Evolutionary conservation across 2,113 vertebrate species (phyloP), one percentile per base, ranked within the genome.

Genomic region (Pseudorectes ferrugineus): DNA sequence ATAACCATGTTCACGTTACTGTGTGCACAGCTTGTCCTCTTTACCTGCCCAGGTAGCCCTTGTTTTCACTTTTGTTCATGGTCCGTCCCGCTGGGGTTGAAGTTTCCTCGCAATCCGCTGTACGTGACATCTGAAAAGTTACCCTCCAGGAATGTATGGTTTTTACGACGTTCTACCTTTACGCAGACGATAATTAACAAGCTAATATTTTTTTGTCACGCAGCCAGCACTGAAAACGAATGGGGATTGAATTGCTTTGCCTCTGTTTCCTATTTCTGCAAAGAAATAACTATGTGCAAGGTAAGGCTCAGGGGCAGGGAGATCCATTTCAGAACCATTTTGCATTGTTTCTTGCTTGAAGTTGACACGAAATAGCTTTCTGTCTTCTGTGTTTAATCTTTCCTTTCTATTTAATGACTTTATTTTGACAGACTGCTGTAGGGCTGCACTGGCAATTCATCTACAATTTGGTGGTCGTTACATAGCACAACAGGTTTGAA

Each of bases 231-330:
- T 98, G 96, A 98, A 98, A 98, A 98, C 99, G 98, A 98, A 99
- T 99, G 99, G 99, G 99, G 99, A 98, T 98, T 98, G 97, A 98
- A 97, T 98, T 99, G 97, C 97, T 99, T 93, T 98, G 97, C 98
- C 98, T 99, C 95, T 96, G 98, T 97, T 96, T 99, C 98, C 98
- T 99, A 89, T 96, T 98, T 95, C 98, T 98, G 86, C 98, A 98
- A 97, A 99, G 98, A 98, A 98, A 98, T 97, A 96, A 96, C 97
- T 94, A 96, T 93, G 99, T 98, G 91, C 98, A 98, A 98, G 99
- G 99, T 99, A 99, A 99, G 99, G 76, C 55, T 65, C 12, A 36
- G 52, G 40, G 76, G 54, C 51, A 93, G 67, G 85, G 89, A 16
- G 5, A 71, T 67, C 38, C 14, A 28, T 96, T 96, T 90, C 75